Evolutionary conservation across 2,888 invertebrate species (phyloP), one percentile per base, ranked within the genome.

Genomic region (Shargacucullia verbasci): DNA sequence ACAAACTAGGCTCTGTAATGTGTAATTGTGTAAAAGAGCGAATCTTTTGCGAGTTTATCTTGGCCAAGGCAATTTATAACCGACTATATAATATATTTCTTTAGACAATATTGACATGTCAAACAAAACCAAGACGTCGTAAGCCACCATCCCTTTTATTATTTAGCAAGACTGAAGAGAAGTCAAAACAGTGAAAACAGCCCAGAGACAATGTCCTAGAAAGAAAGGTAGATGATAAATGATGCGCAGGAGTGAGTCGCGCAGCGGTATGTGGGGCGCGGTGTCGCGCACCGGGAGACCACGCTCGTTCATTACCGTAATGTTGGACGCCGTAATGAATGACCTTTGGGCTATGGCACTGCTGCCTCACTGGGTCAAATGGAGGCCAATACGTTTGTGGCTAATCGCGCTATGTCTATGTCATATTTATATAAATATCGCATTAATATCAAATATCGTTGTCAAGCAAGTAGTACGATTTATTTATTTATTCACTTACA

Each of bases 261-360:
- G 38, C 14, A 14, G 60, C 60, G 45, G 56, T 52, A 44, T 14
- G 56, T 44, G 37, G 40, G 14, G 29, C 53, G 38, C 34, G 53
- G 48, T 39, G 70, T 59, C 55, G 64, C 72, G 66, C 60, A 7
- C 34, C 50, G 57, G 50, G 57, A 50, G 37, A 29, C 45, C 44
- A 46, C 38, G 15, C 15, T 2, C n/a, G 8, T 37, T 5, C 29
- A 33, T 13, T n/a, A 27, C 38, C 14, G 14, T 13, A 11, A 1
- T 11, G 15, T 2, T 29, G 44, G 27, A 25, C 12, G 10, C 35
- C 7, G 34, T 31, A 27, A 43, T 31, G 46, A 20, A 25, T 25
- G 39, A 27, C 37, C 25, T 27, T n/a, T 41, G 10, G 11, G 20
- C 20, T 4, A 2, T 20, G 20, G 20, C 20, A 20, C 37, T 27